Base-by-base conservation (phyloP, 2,888 invertebrate species). In the Coelinius sp. region DNA sequence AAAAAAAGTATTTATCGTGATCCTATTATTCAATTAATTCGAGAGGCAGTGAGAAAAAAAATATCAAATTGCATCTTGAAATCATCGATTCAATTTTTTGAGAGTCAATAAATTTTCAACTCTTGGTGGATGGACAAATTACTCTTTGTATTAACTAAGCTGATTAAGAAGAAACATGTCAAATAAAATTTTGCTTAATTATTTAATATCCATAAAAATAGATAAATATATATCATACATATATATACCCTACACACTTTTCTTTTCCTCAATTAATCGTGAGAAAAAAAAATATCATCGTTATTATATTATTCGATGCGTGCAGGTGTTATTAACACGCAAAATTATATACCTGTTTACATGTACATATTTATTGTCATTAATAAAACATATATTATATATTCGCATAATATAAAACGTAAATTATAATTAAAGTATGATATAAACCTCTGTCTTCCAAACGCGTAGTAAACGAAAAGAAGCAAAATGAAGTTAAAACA, bases 371-470 rank as follows among this genome's bases (percentile, higher is more conserved):
- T 71, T 71, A 73, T 73, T 68, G 68, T 67, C 68, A 74, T 65
- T 25, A 63, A 68, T 63, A 69, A 70, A 56, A 63, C 66, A 62
- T 20, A 67, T 73, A 53, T 72, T 74, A 74, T 74, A 74, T 68
- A 73, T 70, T 22, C 63, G 53, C 70, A 62, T 72, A 75, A 69
- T 75, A 71, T 73, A 73, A 70, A n/a, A 74, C 73, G 24, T 76
- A 70, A 78, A 76, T 74, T 73, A 82, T 82, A 83, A 78, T 80
- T 81, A 80, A 81, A 75, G 73, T 82, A 83, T 75, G 71, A 82
- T 84, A 84, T 81, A 82, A 85, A 85, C 86, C 84, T 87, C 86
- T 86, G 87, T 87, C 87, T 87, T 87, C 87, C 87, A 87, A 85
- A 80, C 81, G 81, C 82, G 83, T 85, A 85, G 82, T 78, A 74